phyloP scores from a whole-genome alignment of 2,113 vertebrate genomes.

The Apteryx owenii region DNA sequence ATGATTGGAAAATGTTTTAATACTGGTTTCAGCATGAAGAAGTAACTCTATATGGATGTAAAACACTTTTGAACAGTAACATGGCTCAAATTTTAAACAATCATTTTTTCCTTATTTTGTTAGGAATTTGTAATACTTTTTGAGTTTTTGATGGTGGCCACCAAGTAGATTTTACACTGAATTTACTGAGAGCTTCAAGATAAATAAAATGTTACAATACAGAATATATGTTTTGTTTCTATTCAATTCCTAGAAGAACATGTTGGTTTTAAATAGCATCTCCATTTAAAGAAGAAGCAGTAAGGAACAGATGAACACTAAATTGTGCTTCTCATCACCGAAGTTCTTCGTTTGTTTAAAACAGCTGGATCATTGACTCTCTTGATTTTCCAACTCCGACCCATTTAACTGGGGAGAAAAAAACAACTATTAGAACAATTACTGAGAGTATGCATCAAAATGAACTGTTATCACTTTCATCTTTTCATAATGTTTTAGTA shows the following conservation, averaged over 20 bases:
- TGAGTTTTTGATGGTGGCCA: neutral
- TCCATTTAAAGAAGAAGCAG: conserved; percentile 4
- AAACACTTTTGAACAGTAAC: conserved; percentile 6
- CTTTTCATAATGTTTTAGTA: neutral
- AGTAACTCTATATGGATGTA: neutral
- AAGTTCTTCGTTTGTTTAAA: conserved; percentile 74
- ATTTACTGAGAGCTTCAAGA: conserved; percentile 28
- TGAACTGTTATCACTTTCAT: neutral
- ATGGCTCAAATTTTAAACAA: neutral
- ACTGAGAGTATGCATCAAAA: neutral
- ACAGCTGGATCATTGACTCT: conserved; percentile 98
- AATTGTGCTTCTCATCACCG: neutral
- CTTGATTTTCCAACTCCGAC: conserved; percentile 97
- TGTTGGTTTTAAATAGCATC: neutral
- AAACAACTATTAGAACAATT: conserved; percentile 39
- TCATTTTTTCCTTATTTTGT: neutral
- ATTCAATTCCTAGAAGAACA: conserved; percentile 2
- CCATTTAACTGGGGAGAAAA: conserved; percentile 90
- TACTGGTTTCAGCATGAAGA: neutral
- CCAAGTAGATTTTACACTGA: neutral
- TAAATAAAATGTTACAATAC: conserved; percentile 42
- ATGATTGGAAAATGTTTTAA: neutral
- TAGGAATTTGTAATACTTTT: neutral
- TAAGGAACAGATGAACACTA: neutral
- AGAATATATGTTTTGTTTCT: conserved; percentile 28